phyloP scores from a whole-genome alignment of 2,888 invertebrate genomes.

The Synergus gifuensis region DNA sequence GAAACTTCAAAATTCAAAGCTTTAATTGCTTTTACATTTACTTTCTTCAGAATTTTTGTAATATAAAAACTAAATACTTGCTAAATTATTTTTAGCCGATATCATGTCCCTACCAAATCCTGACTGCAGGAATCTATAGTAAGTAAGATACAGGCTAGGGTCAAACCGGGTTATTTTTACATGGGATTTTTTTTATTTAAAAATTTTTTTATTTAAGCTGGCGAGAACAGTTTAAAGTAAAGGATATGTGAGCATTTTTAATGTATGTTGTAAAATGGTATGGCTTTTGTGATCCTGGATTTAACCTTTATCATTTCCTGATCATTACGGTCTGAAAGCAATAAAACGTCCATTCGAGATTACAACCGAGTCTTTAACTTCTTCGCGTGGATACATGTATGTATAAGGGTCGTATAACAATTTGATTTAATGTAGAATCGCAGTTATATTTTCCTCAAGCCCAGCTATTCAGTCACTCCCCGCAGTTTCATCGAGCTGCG shows the following conservation, averaged over 20 bases:
- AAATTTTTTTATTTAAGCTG: too few species aligned
- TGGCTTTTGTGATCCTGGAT: not conserved
- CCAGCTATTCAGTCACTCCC: conserved; percentile 19
- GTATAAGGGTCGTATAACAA: conserved; percentile 19
- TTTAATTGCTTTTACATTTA: too few species aligned
- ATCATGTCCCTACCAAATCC: too few species aligned
- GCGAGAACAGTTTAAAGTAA: too few species aligned
- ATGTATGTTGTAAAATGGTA: not conserved
- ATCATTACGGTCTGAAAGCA: conserved; percentile 12
- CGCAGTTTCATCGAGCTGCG: conserved; percentile 8
- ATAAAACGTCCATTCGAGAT: conserved; percentile 20
- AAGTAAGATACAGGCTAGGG: too few species aligned
- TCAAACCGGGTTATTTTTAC: too few species aligned
- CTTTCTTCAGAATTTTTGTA: too few species aligned
- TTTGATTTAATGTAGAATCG: conserved; percentile 34
- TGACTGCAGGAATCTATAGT: too few species aligned
- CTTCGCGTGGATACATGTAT: conserved; percentile 13
- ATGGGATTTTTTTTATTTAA: too few species aligned
- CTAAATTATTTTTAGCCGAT: too few species aligned
- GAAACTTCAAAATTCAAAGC: too few species aligned
- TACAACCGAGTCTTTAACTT: not conserved
- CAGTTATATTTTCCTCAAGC: conserved; percentile 4
- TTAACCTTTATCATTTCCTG: conserved; percentile 16
- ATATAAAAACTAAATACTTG: too few species aligned
- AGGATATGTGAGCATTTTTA: not conserved